A percentile compares a stretch with the other conserved stretches of the same genome.
These are phyloP conservation scores for Seira ritae DNA, from an alignment of 2,888 invertebrate species.

Conservation along the genomic window DNA sequence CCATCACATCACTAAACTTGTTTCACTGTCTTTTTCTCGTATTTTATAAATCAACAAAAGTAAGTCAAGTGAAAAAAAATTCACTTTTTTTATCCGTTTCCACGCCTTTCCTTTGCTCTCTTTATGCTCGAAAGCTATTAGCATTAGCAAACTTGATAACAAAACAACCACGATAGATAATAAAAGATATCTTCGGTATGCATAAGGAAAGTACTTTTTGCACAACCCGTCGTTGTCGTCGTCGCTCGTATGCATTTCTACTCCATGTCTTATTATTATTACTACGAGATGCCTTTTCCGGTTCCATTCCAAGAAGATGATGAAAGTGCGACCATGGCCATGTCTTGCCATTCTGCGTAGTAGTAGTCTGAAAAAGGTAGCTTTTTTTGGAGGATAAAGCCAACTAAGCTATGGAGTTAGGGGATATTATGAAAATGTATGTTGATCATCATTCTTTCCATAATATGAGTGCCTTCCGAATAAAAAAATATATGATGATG, in stretches of 20 bases:
- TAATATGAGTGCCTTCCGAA: not conserved
- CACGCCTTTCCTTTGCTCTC: slow-evolving; percentile 61
- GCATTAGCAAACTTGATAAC: slow-evolving; percentile 55
- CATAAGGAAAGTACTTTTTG: slow-evolving; percentile 23
- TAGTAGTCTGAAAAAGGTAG: too few relatives aligned
- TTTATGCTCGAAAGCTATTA: slow-evolving; percentile 64
- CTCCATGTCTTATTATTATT: too few relatives aligned
- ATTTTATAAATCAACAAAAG: slow-evolving; percentile 57
- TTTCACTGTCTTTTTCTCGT: slow-evolving; percentile 36
- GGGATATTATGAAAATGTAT: not conserved
- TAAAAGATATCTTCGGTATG: slow-evolving; percentile 47
- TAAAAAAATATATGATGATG: slow-evolving; percentile 24
- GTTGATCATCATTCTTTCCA: not conserved
- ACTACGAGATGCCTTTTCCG: too few relatives aligned
- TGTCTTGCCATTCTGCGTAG: too few relatives aligned
- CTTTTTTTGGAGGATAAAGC: not conserved
- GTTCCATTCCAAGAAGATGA: too few relatives aligned
- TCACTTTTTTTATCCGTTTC: slow-evolving; percentile 34
- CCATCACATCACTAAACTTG: slow-evolving; percentile 25
- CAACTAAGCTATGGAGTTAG: not conserved
- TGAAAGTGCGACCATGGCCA: too few relatives aligned
- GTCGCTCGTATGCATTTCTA: too few relatives aligned
- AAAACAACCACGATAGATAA: slow-evolving; percentile 45
- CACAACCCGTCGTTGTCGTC: too few relatives aligned
- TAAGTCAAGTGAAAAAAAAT: slow-evolving; percentile 60